phyloP scores from a whole-genome alignment of 2,113 vertebrate species.

The Planiliza haematocheilus region DNA sequence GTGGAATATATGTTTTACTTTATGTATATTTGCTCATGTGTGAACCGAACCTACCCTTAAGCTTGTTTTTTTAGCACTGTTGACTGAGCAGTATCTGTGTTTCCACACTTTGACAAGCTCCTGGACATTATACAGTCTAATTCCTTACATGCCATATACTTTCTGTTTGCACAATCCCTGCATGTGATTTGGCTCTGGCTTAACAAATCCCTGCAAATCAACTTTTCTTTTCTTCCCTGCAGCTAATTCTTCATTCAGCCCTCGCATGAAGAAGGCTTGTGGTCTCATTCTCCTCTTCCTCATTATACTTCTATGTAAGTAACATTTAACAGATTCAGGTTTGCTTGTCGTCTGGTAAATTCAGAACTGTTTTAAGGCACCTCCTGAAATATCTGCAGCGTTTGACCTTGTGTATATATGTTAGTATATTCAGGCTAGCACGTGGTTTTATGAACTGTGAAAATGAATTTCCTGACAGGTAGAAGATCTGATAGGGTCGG shows the following conservation, averaged over 20 bases:
- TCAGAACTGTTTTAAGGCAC: no score
- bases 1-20: not conserved
- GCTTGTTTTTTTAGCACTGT: not conserved
- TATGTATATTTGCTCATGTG: not conserved
- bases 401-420: not conserved
- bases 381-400: no score
- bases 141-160: not conserved
- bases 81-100: not conserved
- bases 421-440: not conserved
- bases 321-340: not conserved
- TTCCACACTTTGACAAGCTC: not conserved
- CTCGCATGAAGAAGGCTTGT: slow-evolving; percentile 55
- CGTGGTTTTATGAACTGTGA: no score
- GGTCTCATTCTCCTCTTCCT: slow-evolving; percentile 57
- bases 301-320: slow-evolving; percentile 68
- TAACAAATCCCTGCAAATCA: slow-evolving; percentile 9
- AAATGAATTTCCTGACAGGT: not conserved
- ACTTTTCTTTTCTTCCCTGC: slow-evolving; percentile 16
- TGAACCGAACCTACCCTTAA: not conserved
- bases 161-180: slow-evolving; percentile 2
- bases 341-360: not conserved
- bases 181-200: slow-evolving; percentile 47
- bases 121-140: not conserved
- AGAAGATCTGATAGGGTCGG: not conserved
- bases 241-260: slow-evolving; percentile 43